Evolutionary conservation across 2,113 vertebrate genomes (phyloP), one percentile per base, ranked within the genome.

Genomic region (Cynoglossus semilaevis): DNA sequence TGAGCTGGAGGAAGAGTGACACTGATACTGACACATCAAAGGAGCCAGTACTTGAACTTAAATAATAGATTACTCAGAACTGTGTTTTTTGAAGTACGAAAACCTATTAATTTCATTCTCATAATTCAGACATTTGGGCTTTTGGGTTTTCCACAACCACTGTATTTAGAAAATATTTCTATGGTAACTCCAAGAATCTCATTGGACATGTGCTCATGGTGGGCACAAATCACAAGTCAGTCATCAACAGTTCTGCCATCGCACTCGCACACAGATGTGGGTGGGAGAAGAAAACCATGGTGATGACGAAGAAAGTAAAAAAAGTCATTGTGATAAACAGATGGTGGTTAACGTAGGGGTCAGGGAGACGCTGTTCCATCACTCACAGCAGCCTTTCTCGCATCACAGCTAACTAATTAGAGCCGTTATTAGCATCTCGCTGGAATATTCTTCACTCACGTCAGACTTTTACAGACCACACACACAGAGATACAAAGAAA

Each of bases 251-350:
- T 48, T 46, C 63, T 51, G 40, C 58, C 22, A 62, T 40, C 43
- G 55, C 42, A 11, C 40, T 49, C 13, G 67, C 56, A 14, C 46
- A 57, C 63, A 63, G 57, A 53, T 65, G 59, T 64, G 55, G 58
- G 49, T 52, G 51, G 58, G 47, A 59, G 46, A 64, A 43, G 22
- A 29, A 80, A 80, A 60, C 45, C 47, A 59, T 48, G 55, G 42
- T n/a, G 44, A 69, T 55, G 37, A 16, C 12, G 17, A 45, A 71
- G 7, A 49, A 9, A 38, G n/a, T 3, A 22, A n/a, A 38, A 29
- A n/a, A 12, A 44, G 44, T 47, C 10, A 2, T 54, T 48, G 15
- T 51, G 57, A 66, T 44, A 48, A 58, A 63, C 34, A 76, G 62
- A 61, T 7, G 15, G 38, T 19, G 22, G 51, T 59, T 69, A 45